A percentile compares a stretch with the other conserved stretches of the same genome.
These are phyloP conservation scores for Epinotia demarniana DNA, from an alignment of 2,888 invertebrate genomes.

Conservation along the genomic window DNA sequence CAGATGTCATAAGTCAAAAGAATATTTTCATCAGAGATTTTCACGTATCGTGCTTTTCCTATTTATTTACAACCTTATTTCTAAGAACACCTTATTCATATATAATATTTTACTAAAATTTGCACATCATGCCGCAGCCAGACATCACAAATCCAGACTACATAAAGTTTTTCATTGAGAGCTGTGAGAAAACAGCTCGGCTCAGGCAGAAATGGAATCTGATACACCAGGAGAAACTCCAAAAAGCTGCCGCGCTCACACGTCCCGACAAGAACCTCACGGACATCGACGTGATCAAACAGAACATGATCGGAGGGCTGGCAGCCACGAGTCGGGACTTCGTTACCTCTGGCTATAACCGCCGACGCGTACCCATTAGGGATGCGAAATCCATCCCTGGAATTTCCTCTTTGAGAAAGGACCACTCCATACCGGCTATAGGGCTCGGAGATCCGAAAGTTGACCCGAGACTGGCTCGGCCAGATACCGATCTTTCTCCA, in stretches of 20 bases:
- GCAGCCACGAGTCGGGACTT: conserved; percentile 55
- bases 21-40: not conserved
- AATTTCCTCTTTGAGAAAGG: conserved; percentile 53
- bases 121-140: conserved; percentile 55
- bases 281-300: conserved; percentile 54
- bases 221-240: conserved; percentile 52
- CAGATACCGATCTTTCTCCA: conserved; percentile 54
- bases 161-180: conserved; percentile 63
- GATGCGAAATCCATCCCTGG: conserved; percentile 54
- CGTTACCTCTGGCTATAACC: conserved; percentile 52
- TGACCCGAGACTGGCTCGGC: conserved; percentile 59
- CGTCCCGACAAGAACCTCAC: conserved; percentile 57
- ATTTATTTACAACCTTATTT: not conserved
- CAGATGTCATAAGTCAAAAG: not conserved
- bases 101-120: not conserved
- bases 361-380: conserved; percentile 51
- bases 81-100: not conserved
- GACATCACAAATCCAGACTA: conserved; percentile 62
- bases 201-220: conserved; percentile 64
- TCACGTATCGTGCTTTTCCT: not conserved
- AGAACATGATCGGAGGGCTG: conserved; percentile 55
- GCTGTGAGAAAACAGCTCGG: conserved; percentile 60
- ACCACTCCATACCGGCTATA: conserved; percentile 59
- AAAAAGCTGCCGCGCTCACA: conserved; percentile 56
- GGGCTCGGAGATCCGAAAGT: conserved; percentile 60